Evolutionary conservation across 1,140 invertebrate species (phyloP).

Genomic region (Magallana angulata): DNA sequence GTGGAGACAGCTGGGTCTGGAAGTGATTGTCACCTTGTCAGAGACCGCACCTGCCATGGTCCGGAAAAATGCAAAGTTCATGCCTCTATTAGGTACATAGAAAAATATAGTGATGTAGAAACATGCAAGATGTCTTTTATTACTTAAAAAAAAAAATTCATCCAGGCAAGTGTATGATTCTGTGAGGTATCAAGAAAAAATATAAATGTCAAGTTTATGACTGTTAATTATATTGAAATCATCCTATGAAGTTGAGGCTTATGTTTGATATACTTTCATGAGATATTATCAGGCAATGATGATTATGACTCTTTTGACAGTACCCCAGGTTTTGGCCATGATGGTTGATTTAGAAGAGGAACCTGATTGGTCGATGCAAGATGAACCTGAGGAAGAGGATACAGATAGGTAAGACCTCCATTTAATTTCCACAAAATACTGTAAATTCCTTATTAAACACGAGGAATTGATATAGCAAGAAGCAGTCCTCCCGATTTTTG

Average conservation of each 20-base stretch:
- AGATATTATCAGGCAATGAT: neutral
- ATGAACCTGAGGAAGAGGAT: constrained; percentile 86
- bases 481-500: too few species aligned
- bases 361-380: constrained; percentile 87
- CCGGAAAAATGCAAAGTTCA: constrained; percentile 91
- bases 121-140: too few species aligned
- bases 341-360: constrained; percentile 99
- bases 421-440: too few species aligned
- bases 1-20: constrained; percentile 94
- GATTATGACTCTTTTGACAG: constrained; percentile 67
- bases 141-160: too few species aligned
- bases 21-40: constrained; percentile 95
- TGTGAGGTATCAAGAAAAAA: too few species aligned
- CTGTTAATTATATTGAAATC: neutral
- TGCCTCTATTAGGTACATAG: constrained; percentile 81
- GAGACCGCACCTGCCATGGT: constrained; percentile 98
- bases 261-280: too few species aligned
- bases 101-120: too few species aligned
- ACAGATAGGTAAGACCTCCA: constrained; percentile 84
- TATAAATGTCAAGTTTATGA: neutral
- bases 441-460: too few species aligned
- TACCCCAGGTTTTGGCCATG: constrained; percentile 93
- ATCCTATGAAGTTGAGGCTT: neutral
- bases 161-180: neutral
- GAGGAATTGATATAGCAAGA: too few species aligned